Conservation (phyloP, 2,113 vertebrate species). For the Hemiscyllium ocellatum region DNA sequence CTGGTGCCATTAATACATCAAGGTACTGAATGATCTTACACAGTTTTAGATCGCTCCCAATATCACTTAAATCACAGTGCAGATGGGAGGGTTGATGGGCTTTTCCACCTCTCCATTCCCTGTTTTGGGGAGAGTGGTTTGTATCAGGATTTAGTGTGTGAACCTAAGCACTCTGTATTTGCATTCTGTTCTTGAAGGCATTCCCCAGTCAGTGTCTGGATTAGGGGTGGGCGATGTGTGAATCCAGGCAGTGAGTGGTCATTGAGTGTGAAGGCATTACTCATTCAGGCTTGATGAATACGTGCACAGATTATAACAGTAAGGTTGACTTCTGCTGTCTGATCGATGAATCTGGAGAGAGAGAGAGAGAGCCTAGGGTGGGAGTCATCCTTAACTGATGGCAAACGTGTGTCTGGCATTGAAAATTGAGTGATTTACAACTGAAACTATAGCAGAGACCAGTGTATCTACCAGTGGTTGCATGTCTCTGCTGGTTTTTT, state of each 20-base stretch:
- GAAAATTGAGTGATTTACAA: not conserved
- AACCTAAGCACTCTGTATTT: not conserved
- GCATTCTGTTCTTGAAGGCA: not conserved
- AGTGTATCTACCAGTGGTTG: not conserved
- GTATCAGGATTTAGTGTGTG: not conserved
- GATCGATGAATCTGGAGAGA: not conserved
- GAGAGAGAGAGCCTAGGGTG: not conserved
- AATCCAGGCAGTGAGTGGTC: not conserved
- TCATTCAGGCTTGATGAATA: not conserved
- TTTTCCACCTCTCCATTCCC: not conserved
- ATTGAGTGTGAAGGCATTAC: not conserved
- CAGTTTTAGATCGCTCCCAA: not conserved
- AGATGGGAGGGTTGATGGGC: not conserved
- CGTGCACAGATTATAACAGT: not conserved
- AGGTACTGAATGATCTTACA: not conserved
- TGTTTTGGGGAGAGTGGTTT: not conserved
- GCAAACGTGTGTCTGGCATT: not conserved
- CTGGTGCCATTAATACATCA: not conserved
- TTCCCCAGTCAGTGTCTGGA: not conserved
- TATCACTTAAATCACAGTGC: not conserved
- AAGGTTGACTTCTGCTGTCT: not conserved
- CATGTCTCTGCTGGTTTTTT: not conserved
- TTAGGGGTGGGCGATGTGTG: not conserved
- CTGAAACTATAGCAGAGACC: not conserved
- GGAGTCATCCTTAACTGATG: not conserved